Evolutionary conservation across 1,140 invertebrate species (phyloP).

Genomic region (Microplitis mediator): DNA sequence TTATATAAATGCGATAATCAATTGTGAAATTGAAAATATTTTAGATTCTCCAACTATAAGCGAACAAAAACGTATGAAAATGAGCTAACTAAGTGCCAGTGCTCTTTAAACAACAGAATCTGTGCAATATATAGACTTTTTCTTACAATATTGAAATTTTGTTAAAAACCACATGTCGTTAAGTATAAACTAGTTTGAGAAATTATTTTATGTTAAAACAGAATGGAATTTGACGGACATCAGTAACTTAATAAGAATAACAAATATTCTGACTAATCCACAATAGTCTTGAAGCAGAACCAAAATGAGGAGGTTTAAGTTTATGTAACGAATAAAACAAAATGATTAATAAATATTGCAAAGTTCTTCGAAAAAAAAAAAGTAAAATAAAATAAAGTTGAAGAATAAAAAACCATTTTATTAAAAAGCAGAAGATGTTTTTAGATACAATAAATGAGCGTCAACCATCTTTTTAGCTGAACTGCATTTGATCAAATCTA

Average conservation of each 20-base stretch:
- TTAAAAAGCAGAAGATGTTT: background rate
- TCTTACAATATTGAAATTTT: background rate
- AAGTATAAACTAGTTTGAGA: background rate
- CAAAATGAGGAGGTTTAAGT: background rate
- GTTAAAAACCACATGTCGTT: background rate
- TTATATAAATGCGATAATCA: background rate
- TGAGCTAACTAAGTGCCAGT: slow-evolving; percentile 60
- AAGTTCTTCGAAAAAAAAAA: background rate
- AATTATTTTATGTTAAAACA: background rate
- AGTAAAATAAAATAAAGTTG: background rate
- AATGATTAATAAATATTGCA: background rate
- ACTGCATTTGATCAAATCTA: background rate
- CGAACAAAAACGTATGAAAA: slow-evolving; percentile 58
- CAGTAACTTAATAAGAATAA: background rate
- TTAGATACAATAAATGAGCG: background rate
- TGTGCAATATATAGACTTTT: slow-evolving; percentile 9
- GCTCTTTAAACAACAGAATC: slow-evolving; percentile 42
- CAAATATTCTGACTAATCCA: no score
- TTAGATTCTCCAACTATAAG: slow-evolving; percentile 51
- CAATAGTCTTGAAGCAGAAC: no score
- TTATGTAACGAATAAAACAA: background rate
- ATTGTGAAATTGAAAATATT: background rate
- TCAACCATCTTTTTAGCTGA: background rate
- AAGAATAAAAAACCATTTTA: background rate
- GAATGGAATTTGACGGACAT: background rate